phyloP scores from a whole-genome alignment of 2,797 vertebrate genomes.

The Sciaenops ocellatus region DNA sequence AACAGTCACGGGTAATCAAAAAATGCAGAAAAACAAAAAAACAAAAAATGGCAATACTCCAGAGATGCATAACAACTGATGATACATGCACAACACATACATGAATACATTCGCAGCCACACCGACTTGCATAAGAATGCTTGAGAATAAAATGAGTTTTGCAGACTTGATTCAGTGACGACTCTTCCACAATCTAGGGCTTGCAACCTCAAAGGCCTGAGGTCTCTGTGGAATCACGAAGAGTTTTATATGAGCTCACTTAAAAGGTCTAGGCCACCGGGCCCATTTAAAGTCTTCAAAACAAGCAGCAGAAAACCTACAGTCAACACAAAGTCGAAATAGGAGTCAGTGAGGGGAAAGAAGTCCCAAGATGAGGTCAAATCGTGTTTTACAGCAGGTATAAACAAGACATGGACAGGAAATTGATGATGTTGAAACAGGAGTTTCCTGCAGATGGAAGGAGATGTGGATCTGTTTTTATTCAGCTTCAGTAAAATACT shows the following conservation, averaged over 20 bases:
- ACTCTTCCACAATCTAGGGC: not conserved
- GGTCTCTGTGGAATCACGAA: constrained; percentile 24
- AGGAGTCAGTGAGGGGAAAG: not conserved
- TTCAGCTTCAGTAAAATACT: not conserved
- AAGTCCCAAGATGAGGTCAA: constrained; percentile 5
- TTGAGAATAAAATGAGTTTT: constrained; percentile 19
- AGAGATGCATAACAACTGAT: not conserved
- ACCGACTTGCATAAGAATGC: not conserved
- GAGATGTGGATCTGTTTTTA: not conserved
- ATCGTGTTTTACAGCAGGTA: constrained; percentile 18
- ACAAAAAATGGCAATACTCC: not conserved
- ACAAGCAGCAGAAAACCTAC: constrained; percentile 6
- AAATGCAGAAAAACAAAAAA: constrained; percentile 15
- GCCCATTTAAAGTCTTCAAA: constrained; percentile 20
- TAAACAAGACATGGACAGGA: not conserved
- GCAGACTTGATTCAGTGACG: constrained; percentile 22
- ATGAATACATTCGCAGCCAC: not conserved
- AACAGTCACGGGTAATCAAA: not conserved
- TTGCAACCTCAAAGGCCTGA: constrained; percentile 24
- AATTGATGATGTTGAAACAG: not conserved
- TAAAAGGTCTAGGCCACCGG: constrained; percentile 19
- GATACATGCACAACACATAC: not conserved
- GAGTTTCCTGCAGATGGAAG: not conserved
- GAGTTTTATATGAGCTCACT: constrained; percentile 17
- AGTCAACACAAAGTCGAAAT: not conserved